phyloP scores from a whole-genome alignment of 2,113 vertebrate species.

The Mirza zaza region DNA sequence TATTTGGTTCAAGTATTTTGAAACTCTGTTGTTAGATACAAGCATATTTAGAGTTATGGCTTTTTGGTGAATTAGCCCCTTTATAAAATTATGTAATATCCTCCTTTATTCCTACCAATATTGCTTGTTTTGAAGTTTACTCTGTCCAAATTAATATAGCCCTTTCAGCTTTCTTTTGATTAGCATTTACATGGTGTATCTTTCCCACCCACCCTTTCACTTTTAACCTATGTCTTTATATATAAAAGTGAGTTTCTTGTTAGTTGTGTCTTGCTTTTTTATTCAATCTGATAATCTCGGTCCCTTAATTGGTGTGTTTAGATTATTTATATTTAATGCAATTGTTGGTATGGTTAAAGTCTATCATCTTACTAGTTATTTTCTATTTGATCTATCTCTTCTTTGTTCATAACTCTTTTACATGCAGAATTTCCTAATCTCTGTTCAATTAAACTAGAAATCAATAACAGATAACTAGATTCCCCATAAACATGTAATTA shows the following conservation, averaged over 20 bases:
- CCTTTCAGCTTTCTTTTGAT: background rate
- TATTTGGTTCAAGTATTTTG: background rate
- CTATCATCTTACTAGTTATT: background rate
- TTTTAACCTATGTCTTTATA: background rate
- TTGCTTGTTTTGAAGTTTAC: background rate
- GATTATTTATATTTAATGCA: background rate
- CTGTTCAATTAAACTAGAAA: background rate
- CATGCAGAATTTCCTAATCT: background rate
- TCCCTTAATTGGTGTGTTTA: background rate
- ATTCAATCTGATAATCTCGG: background rate
- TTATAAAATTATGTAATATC: background rate
- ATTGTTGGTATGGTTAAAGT: background rate
- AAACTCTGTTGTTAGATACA: background rate
- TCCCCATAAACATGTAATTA: background rate
- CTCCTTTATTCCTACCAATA: background rate
- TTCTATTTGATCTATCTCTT: background rate
- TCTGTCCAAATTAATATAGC: background rate
- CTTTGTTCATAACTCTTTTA: background rate
- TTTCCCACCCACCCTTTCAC: background rate
- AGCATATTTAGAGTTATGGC: background rate
- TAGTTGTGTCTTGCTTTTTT: background rate
- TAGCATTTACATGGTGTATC: background rate
- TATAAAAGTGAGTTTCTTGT: background rate
- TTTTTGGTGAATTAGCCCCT: background rate
- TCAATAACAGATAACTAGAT: background rate